Evolutionary conservation across 2,888 invertebrate genomes (phyloP).

Genomic region (Nymphalis polychloros): DNA sequence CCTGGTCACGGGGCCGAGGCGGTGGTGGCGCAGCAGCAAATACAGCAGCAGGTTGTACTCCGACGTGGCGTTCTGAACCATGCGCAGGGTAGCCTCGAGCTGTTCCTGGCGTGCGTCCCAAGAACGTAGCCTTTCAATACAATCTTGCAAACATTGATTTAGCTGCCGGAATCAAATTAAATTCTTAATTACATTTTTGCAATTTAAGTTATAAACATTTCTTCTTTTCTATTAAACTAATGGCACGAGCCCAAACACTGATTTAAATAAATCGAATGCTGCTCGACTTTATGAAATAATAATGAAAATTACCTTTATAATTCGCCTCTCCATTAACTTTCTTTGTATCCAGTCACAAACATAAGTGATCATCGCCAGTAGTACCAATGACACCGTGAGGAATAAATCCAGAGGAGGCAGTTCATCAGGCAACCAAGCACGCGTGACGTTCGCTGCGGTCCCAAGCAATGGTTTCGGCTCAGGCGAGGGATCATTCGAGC

Average conservation of each 20-base stretch:
- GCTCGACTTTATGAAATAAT: neutral
- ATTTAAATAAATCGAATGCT: neutral
- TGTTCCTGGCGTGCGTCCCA: conserved; percentile 33
- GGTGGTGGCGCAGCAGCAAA: conserved; percentile 42
- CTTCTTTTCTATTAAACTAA: no score
- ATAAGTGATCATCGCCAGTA: conserved; percentile 54
- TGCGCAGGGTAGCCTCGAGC: conserved; percentile 26
- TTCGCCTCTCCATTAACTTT: conserved; percentile 66
- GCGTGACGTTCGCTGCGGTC: conserved; percentile 29
- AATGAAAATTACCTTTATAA: conserved; percentile 55
- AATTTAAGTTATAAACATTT: no score
- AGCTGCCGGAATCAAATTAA: conserved; percentile 16
- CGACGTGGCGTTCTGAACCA: conserved; percentile 28
- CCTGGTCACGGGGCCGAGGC: conserved; percentile 32
- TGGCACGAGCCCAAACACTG: no score
- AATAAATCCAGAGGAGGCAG: conserved; percentile 59
- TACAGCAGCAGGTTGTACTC: conserved; percentile 24
- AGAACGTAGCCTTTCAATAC: conserved; percentile 25
- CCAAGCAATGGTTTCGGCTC: conserved; percentile 25
- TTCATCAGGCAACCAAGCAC: conserved; percentile 44
- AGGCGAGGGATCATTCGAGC: conserved; percentile 41
- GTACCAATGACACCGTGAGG: conserved; percentile 51
- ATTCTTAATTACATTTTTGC: neutral
- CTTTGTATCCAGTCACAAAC: conserved; percentile 69
- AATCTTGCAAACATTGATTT: conserved; percentile 27